These are phyloP conservation scores for Trinectes maculatus DNA, from an alignment of 2,113 vertebrate genomes.

Conservation along the genomic window DNA sequence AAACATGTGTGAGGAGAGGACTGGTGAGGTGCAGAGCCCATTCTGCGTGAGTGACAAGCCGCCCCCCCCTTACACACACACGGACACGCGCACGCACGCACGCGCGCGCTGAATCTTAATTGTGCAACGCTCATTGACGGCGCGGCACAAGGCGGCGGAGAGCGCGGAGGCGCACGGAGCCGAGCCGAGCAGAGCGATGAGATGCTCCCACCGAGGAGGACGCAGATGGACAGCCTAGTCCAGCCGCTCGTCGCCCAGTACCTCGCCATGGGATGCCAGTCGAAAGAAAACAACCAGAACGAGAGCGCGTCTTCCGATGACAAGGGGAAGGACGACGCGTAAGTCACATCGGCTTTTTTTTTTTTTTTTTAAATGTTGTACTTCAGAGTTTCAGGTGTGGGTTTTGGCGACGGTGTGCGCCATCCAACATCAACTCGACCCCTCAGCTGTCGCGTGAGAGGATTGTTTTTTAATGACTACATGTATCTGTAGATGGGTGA, in stretches of 20 bases:
- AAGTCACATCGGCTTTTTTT: slow-evolving; percentile 47
- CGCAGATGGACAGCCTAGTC: slow-evolving; percentile 82
- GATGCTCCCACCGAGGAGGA: slow-evolving; percentile 73
- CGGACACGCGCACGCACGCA: background rate
- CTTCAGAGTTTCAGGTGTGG: slow-evolving; percentile 14
- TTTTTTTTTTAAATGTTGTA: background rate
- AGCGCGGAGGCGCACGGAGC: slow-evolving; percentile 60
- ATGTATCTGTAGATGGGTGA: background rate
- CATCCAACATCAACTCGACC: background rate
- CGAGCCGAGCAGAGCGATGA: slow-evolving; percentile 64
- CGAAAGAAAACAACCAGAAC: slow-evolving; percentile 70
- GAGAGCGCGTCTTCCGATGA: slow-evolving; percentile 64
- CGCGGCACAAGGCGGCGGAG: slow-evolving; percentile 74
- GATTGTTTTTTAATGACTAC: background rate
- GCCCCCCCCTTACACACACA: slow-evolving; percentile 74
- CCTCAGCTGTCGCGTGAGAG: too few species aligned
- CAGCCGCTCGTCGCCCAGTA: slow-evolving; percentile 82
- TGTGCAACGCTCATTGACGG: slow-evolving; percentile 70
- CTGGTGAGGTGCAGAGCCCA: slow-evolving; percentile 15
- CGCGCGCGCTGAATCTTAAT: slow-evolving; percentile 61
- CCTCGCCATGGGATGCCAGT: slow-evolving; percentile 80
- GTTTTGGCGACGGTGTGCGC: background rate
- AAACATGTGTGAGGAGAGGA: background rate
- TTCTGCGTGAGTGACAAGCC: slow-evolving; percentile 70
- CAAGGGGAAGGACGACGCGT: slow-evolving; percentile 75